phyloP scores from a whole-genome alignment of 2,888 invertebrate species.

The Marasmarcha lunaedactyla region DNA sequence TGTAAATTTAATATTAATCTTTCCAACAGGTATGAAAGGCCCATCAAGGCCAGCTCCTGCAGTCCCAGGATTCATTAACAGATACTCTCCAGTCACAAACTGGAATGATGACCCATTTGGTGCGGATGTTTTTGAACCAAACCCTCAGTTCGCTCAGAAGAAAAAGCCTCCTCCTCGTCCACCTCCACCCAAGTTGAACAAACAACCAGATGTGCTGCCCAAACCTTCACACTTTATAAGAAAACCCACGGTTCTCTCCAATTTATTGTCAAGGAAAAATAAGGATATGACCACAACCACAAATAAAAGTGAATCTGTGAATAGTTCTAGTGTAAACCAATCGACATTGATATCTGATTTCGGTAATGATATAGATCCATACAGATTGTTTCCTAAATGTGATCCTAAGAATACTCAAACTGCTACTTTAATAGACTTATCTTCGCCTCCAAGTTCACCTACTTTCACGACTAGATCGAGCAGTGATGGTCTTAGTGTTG shows the following conservation, averaged over 20 bases:
- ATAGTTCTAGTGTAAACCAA: conserved; percentile 16
- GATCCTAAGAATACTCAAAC: conserved; percentile 55
- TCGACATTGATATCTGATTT: conserved; percentile 27
- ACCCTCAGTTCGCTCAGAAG: conserved; percentile 58
- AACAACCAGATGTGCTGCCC: conserved; percentile 45
- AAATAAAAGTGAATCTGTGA: conserved; percentile 12
- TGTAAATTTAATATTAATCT: too few species aligned
- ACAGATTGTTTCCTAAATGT: conserved; percentile 56
- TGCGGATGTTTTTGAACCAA: conserved; percentile 59
- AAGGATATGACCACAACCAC: conserved; percentile 21
- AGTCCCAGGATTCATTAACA: conserved; percentile 49
- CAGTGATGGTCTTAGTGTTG: conserved; percentile 80
- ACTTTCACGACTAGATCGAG: conserved; percentile 80
- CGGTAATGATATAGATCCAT: conserved; percentile 38
- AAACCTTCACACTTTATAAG: conserved; percentile 67
- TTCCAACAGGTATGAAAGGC: conserved; percentile 70
- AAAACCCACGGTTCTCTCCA: conserved; percentile 55
- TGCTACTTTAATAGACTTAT: conserved; percentile 76
- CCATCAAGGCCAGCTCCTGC: conserved; percentile 71
- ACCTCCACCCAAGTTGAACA: conserved; percentile 73
- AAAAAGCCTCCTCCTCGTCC: conserved; percentile 80
- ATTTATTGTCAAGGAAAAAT: conserved; percentile 47
- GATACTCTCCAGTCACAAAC: conserved; percentile 68
- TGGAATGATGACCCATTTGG: conserved; percentile 65
- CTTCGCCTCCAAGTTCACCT: conserved; percentile 81